Evolutionary conservation across 2,113 vertebrate species (phyloP).

Genomic region (Cisticola juncidis): DNA sequence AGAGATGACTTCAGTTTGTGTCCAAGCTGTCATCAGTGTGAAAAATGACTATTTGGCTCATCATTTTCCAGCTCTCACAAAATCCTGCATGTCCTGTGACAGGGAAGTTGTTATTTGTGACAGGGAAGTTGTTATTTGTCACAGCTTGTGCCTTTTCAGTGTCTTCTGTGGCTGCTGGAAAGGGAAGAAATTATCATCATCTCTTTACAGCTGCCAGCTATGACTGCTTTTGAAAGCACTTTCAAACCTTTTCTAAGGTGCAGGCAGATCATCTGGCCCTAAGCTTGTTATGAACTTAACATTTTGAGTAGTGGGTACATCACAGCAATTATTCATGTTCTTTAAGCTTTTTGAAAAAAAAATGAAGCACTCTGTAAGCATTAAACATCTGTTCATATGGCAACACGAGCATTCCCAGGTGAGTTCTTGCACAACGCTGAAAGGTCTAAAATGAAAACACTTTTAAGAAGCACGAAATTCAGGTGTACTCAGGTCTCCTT

Average conservation of each 20-base stretch:
- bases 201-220: neutral
- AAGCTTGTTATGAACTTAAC: neutral
- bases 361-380: neutral
- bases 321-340: neutral
- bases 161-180: neutral
- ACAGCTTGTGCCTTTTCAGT: neutral
- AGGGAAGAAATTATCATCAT: neutral
- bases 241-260: neutral
- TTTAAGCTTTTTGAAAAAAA: neutral
- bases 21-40: neutral
- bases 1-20: neutral
- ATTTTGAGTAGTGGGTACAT: neutral
- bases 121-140: neutral
- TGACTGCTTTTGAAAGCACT: neutral
- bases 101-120: neutral
- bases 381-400: neutral
- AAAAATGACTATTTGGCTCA: neutral
- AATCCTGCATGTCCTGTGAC: neutral
- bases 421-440: neutral
- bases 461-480: neutral
- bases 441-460: neutral
- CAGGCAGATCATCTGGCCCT: neutral
- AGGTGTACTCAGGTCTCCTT: neutral
- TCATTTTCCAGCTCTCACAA: neutral
- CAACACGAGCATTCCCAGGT: neutral